These are phyloP conservation scores for Cyprinodon variegatus DNA, from an alignment of 2,113 vertebrate genomes.

Conservation along the genomic window DNA sequence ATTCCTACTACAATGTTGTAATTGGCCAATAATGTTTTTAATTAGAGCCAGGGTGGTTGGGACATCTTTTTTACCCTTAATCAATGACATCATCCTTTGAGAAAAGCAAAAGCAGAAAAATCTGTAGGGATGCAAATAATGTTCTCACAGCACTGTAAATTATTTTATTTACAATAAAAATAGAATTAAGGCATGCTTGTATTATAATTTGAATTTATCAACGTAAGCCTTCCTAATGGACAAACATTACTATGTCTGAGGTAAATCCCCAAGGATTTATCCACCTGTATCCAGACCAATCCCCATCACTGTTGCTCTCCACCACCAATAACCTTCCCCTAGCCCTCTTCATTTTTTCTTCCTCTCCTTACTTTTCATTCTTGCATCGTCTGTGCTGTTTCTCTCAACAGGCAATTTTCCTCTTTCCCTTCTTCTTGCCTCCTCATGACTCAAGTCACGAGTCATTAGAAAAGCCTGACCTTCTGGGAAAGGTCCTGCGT, in stretches of 20 bases:
- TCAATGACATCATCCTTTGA: not conserved
- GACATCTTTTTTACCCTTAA: not conserved
- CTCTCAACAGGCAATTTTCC: slow-evolving; percentile 63
- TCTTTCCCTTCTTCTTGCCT: slow-evolving; percentile 64
- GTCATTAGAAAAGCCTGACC: slow-evolving; percentile 81
- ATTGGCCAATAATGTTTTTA: too few species aligned
- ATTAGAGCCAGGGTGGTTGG: not conserved
- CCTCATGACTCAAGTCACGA: slow-evolving; percentile 77
- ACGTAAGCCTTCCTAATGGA: not conserved
- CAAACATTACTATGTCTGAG: slow-evolving; percentile 16
- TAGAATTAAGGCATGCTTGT: slow-evolving; percentile 4
- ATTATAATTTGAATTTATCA: slow-evolving; percentile 11
- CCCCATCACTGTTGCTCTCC: slow-evolving; percentile 26
- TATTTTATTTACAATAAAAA: not conserved
- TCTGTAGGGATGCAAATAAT: too few species aligned
- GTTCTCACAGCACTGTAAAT: not conserved
- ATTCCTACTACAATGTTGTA: too few species aligned
- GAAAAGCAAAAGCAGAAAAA: too few species aligned
- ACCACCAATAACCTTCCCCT: slow-evolving; percentile 31
- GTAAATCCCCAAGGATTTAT: slow-evolving; percentile 1
- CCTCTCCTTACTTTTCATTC: slow-evolving; percentile 51
- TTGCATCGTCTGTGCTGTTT: slow-evolving; percentile 36
- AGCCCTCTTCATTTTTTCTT: slow-evolving; percentile 29
- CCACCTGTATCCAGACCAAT: slow-evolving; percentile 17
- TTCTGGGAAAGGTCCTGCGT: slow-evolving; percentile 78